Evolutionary conservation across 2,113 vertebrate genomes (phyloP).

Genomic region (Saccopteryx leptura): DNA sequence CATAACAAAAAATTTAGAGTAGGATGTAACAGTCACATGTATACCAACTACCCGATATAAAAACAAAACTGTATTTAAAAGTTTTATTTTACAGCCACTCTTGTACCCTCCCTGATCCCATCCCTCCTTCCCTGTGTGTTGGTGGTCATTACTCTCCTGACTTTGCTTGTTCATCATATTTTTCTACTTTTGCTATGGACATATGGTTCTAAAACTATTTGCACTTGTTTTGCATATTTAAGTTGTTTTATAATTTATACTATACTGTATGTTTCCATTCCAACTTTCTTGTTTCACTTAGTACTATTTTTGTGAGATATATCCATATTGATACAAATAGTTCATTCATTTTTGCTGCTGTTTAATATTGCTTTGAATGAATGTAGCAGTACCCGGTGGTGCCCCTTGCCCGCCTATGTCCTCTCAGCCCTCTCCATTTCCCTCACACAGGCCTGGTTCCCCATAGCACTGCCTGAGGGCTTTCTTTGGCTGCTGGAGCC

Average conservation of each 20-base stretch:
- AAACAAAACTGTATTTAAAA: background rate
- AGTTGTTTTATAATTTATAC: background rate
- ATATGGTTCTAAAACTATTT: constrained; percentile 12
- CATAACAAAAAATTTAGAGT: background rate
- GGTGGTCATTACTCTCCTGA: background rate
- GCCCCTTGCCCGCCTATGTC: background rate
- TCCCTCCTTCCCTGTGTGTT: background rate
- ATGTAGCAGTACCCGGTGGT: background rate
- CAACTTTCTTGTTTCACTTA: background rate
- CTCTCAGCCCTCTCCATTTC: background rate
- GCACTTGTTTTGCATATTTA: background rate
- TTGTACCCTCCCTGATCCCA: background rate
- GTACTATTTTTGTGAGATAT: background rate
- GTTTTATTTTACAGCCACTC: background rate
- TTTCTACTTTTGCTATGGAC: background rate
- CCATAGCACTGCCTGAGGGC: background rate
- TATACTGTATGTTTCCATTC: background rate
- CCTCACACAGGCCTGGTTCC: background rate
- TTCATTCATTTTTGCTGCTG: background rate
- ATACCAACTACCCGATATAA: background rate
- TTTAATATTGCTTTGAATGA: background rate
- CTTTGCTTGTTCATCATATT: constrained; percentile 20
- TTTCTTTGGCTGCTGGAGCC: background rate
- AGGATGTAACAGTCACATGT: background rate
- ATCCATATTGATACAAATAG: background rate